A percentile compares a stretch with the other conserved stretches of the same genome.
Conservation (phyloP, 2,113 vertebrate genomes). For the Chascanopsetta lugubris region DNA sequence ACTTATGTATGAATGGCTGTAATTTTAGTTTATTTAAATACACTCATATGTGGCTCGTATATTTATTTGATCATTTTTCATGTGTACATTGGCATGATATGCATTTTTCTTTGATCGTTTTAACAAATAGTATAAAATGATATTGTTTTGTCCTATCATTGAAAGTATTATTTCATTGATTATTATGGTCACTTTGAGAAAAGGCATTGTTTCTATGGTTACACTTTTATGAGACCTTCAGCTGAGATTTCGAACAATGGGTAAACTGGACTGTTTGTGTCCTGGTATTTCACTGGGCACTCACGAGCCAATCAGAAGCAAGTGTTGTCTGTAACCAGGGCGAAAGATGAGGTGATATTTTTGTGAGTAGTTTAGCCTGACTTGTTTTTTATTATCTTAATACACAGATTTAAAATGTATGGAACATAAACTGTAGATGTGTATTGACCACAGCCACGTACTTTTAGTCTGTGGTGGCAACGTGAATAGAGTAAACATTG, state of each 20-base stretch:
- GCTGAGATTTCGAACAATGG: conserved; percentile 3
- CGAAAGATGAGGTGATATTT: background rate
- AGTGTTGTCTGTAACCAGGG: conserved; percentile 13
- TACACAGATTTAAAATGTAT: conserved; percentile 1
- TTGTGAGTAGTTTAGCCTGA: background rate
- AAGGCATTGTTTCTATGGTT: conserved; percentile 6
- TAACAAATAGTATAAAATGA: background rate
- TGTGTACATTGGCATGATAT: background rate
- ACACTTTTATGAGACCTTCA: background rate
- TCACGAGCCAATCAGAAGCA: conserved; percentile 16
- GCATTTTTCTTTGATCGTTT: background rate
- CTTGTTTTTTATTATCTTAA: background rate
- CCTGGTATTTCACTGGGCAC: conserved; percentile 24
- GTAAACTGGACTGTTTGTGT: conserved; percentile 16
- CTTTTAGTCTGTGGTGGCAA: conserved; percentile 26
- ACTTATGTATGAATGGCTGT: background rate
- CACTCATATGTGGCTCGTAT: background rate
- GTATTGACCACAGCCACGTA: conserved; percentile 12
- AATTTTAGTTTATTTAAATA: background rate
- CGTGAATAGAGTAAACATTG: conserved; percentile 57
- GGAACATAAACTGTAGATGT: background rate
- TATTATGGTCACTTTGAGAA: background rate
- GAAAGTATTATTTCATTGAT: background rate
- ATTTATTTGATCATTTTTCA: background rate
- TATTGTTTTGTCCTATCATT: background rate